Evolutionary conservation across 2,888 invertebrate genomes (phyloP).

Genomic region (Lithophane socia): DNA sequence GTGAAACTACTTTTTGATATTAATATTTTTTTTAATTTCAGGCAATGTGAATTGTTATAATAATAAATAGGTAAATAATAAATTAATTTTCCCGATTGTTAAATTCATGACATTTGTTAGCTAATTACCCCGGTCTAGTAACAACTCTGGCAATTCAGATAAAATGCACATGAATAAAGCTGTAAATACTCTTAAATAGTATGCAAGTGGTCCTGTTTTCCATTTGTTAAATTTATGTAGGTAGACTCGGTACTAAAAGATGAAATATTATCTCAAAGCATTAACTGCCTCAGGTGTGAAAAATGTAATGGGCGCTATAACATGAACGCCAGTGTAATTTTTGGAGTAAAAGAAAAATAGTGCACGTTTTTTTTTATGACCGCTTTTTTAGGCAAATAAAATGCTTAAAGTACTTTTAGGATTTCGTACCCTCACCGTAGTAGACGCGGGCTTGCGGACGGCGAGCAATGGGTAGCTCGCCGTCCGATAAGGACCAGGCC

Average conservation of each 20-base stretch:
- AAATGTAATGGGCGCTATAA: constrained; percentile 43
- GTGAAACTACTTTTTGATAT: too few species aligned
- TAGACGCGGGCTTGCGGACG: too few species aligned
- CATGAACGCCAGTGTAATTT: constrained; percentile 49
- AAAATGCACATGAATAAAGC: constrained; percentile 13
- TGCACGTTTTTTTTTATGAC: background rate
- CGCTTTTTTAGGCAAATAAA: background rate
- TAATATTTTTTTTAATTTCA: too few species aligned
- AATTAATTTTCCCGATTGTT: background rate
- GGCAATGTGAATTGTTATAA: too few species aligned
- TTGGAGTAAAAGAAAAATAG: constrained; percentile 37
- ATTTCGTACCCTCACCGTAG: too few species aligned
- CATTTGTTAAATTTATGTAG: constrained; percentile 50
- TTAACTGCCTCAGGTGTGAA: constrained; percentile 58
- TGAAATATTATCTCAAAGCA: constrained; percentile 55
- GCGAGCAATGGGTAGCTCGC: too few species aligned
- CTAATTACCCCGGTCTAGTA: too few species aligned
- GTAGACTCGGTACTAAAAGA: constrained; percentile 36
- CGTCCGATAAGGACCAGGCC: too few species aligned
- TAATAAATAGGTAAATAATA: too few species aligned
- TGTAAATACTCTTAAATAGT: constrained; percentile 31
- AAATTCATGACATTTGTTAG: background rate
- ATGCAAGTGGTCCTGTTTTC: constrained; percentile 41
- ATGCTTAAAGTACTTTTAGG: too few species aligned
- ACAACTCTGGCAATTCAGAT: background rate